Conservation (phyloP, 2,113 vertebrate species). For the Ochotona curzoniae region DNA sequence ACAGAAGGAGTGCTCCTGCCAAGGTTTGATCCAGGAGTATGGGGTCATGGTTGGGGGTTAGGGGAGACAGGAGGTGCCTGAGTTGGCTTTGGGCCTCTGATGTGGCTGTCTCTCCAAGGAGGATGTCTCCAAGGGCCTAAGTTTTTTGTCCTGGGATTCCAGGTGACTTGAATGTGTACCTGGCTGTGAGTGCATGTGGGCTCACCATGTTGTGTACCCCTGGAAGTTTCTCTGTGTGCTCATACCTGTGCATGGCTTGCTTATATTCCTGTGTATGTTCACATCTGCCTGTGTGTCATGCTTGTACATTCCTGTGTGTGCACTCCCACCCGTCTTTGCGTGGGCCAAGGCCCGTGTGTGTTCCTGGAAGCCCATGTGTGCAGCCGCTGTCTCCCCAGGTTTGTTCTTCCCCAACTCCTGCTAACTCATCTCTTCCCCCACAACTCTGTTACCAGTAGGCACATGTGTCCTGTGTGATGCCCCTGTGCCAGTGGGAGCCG, state of each 20-base stretch:
- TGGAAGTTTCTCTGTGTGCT: background rate
- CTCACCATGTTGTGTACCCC: background rate
- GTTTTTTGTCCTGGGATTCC: background rate
- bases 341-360: too few species aligned
- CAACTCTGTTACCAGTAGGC: fast-evolving
- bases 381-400: background rate
- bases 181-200: background rate
- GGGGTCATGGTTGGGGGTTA: background rate
- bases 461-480: background rate
- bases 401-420: background rate
- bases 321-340: background rate
- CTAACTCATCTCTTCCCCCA: background rate
- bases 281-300: too few species aligned
- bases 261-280: background rate
- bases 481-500: background rate
- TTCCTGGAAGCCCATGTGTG: too few species aligned
- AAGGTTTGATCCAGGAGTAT: background rate
- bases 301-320: background rate
- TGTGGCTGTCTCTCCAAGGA: background rate
- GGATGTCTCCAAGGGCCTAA: background rate
- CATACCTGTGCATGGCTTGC: background rate
- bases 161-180: background rate
- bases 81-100: background rate
- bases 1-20: fast-evolving
- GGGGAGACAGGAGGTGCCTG: fast-evolving